These are phyloP conservation scores for Amphibalanus amphitrite DNA, from an alignment of 1,140 invertebrate genomes.

Conservation along the genomic window DNA sequence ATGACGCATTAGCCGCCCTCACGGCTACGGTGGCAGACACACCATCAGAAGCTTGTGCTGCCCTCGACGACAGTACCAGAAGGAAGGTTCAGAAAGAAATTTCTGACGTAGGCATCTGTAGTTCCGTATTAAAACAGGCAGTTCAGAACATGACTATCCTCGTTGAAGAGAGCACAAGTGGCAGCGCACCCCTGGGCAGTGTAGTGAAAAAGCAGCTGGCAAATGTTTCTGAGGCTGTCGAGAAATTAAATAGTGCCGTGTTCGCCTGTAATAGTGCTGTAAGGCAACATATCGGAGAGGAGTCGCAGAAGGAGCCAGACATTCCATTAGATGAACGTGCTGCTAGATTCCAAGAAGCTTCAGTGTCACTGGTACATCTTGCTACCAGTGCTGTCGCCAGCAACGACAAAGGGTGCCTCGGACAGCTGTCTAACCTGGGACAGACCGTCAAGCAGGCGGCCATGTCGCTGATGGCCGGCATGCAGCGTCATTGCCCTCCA, in stretches of 20 bases:
- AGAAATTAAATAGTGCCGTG: not conserved
- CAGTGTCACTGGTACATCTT: not conserved
- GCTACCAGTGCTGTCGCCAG: not conserved
- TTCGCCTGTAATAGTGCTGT: not conserved
- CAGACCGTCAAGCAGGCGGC: not conserved
- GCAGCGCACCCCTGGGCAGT: not conserved
- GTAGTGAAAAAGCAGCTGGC: not conserved
- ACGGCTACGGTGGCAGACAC: not conserved
- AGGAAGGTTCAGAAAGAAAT: not conserved
- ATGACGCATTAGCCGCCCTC: not conserved
- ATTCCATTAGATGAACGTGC: not conserved
- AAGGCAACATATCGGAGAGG: not conserved
- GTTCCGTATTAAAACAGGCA: not conserved
- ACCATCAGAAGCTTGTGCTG: not conserved
- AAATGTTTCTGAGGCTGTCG: not conserved
- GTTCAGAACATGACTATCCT: slow-evolving; percentile 1
- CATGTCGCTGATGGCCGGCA: not conserved
- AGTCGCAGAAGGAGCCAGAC: not conserved
- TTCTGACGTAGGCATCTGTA: not conserved
- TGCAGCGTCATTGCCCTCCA: not conserved
- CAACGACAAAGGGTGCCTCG: not conserved
- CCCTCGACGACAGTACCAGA: not conserved
- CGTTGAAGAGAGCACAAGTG: not conserved
- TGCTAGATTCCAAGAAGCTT: not conserved
- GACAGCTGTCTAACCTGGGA: not conserved